phyloP scores from a whole-genome alignment of 2,797 vertebrate species.

The Protosalanx chinensis region DNA sequence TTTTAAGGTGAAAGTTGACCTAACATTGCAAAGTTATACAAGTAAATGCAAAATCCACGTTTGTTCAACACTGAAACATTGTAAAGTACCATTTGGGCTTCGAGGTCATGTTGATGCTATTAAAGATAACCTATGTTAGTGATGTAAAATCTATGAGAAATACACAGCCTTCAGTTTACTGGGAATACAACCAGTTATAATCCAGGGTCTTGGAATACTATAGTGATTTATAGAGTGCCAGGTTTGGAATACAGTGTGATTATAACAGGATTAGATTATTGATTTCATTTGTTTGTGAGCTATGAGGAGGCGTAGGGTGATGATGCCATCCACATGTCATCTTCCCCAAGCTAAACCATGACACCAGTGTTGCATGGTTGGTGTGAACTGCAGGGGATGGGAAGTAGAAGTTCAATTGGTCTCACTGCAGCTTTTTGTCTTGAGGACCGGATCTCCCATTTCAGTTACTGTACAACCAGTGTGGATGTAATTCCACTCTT shows the following conservation, averaged over 20 bases:
- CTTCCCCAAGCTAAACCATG: background rate
- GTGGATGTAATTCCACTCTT: background rate
- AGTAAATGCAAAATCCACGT: background rate
- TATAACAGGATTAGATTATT: background rate
- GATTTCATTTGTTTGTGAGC: slow-evolving; percentile 4
- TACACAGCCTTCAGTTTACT: too few species aligned
- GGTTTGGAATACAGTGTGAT: background rate
- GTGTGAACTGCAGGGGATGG: background rate
- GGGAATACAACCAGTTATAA: too few species aligned
- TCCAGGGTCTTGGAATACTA: background rate
- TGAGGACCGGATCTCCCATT: background rate
- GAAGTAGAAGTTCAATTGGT: background rate
- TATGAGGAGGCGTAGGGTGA: background rate
- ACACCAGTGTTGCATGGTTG: background rate
- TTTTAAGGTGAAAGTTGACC: too few species aligned
- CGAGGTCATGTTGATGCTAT: too few species aligned
- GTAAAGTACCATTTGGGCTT: too few species aligned
- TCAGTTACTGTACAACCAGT: background rate
- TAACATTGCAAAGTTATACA: too few species aligned
- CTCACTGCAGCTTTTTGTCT: background rate
- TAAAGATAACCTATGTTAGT: too few species aligned
- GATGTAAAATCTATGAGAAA: too few species aligned
- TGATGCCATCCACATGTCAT: slow-evolving; percentile 5
- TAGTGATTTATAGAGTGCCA: background rate
- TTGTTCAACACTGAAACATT: background rate